Base-by-base conservation (phyloP, 2,797 vertebrate genomes). In the Typhlichthys eigenmanni region DNA sequence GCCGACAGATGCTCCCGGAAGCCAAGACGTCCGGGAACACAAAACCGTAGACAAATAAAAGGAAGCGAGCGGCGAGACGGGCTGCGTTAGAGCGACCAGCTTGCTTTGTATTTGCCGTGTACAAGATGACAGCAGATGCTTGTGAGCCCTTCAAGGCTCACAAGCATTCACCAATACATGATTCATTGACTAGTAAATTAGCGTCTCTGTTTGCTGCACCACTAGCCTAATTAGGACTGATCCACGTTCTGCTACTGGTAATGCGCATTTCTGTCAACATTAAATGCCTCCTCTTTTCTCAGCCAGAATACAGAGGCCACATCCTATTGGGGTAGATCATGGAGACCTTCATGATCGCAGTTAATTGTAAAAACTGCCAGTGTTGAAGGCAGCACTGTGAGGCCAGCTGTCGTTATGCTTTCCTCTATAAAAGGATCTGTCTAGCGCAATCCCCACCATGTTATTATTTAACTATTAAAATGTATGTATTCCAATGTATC, bases 51-150 rank as follows among this genome's bases (percentile, higher is more conserved):
- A 10, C 16, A 19, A 50, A 2, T 54, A 43, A 47, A 62, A 43
- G 60, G 60, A 24, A 12, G 12, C 34, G 4, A 5, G 0, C 5
- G 1, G 14, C 14, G 17, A 14, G 13, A 5, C 19, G 14, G 9
- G 34, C 38, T 5, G 48, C 4, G 46, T 45, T 0, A 5, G 7
- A 47, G 43, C 50, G 14, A 29, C 58, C 5, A 59, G 47, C 61
- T 45, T 11, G 24, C 17, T 4, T 29, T 29, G 24, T 29, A 29
- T 29, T 29, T 29, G 24, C 24, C 24, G 24, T 29, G 24, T 29
- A 29, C 13, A 53, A 48, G 58, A 47, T 52, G 2, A 12, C 64
- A 75, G 69, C 82, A 85, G 80, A 83, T 75, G 82, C 74, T 77
- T 46, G 0, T 11, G 4, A 17, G 51, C 59, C 61, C 60, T 75